These are phyloP conservation scores for Caloenas nicobarica DNA, from an alignment of 2,113 vertebrate species.

Conservation along the genomic window DNA sequence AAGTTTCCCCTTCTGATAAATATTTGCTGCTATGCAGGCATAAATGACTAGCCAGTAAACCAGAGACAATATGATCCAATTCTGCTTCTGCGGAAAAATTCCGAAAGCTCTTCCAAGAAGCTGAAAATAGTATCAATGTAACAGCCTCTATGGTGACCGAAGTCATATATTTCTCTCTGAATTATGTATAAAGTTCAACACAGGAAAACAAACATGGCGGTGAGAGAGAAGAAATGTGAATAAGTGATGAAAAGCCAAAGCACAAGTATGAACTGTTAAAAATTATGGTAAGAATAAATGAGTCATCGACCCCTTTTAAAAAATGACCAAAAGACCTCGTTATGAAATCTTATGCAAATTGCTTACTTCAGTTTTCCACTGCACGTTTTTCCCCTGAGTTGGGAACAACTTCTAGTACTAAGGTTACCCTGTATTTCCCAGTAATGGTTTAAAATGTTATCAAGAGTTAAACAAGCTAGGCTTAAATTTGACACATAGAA, in stretches of 20 bases:
- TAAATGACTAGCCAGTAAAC: not conserved
- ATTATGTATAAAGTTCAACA: not conserved
- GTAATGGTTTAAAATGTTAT: not conserved
- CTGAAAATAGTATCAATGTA: not conserved
- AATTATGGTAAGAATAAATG: not conserved
- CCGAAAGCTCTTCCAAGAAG: not conserved
- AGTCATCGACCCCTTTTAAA: not conserved
- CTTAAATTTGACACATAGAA: not conserved
- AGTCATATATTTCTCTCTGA: not conserved
- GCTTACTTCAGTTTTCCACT: not conserved
- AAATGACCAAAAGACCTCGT: not conserved
- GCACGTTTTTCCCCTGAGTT: not conserved
- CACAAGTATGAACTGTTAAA: not conserved
- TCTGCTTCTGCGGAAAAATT: not conserved
- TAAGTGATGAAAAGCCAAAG: constrained; percentile 14
- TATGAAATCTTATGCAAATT: not conserved
- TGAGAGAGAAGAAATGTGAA: constrained; percentile 1
- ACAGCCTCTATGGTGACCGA: not conserved
- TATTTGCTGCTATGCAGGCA: not conserved
- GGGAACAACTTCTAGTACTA: not conserved
- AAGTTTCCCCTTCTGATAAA: not conserved
- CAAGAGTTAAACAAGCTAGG: not conserved
- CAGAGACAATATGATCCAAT: not conserved
- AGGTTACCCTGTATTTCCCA: not conserved
- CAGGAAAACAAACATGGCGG: not conserved